phyloP scores from a whole-genome alignment of 1,140 invertebrate genomes.

The Homarus americanus region DNA sequence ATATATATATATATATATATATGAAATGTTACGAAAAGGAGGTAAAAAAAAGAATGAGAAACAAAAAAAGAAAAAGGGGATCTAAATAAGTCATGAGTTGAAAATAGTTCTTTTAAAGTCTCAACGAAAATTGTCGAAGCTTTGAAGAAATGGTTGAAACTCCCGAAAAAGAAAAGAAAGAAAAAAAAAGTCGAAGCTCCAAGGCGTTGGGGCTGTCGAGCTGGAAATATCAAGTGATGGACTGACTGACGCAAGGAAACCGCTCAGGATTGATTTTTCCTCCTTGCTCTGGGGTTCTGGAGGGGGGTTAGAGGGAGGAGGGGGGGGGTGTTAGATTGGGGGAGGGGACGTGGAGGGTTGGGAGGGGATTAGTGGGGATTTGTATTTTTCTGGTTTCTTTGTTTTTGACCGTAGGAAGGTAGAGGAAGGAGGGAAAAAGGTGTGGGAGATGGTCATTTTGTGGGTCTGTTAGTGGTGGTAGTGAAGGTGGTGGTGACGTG shows the following conservation, averaged over 20 bases:
- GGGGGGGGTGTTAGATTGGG: not conserved
- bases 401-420: not conserved
- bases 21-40: no score
- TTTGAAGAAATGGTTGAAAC: slow-evolving; percentile 5
- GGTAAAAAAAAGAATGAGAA: no score
- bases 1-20: no score
- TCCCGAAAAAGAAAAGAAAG: no score
- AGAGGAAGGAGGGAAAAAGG: not conserved
- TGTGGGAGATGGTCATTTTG: not conserved
- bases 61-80: not conserved
- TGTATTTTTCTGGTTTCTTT: not conserved
- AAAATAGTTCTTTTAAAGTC: not conserved
- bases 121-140: slow-evolving; percentile 6
- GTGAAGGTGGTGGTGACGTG: no score
- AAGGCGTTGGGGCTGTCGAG: slow-evolving; percentile 66
- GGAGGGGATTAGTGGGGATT: not conserved
- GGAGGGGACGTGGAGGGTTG: not conserved
- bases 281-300: slow-evolving; percentile 36
- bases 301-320: not conserved
- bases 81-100: not conserved
- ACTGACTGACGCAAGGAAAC: slow-evolving; percentile 70
- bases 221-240: slow-evolving; percentile 72
- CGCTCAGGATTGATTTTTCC: slow-evolving; percentile 69
- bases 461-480: no score
- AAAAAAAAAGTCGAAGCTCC: slow-evolving; percentile 43